Evolutionary conservation across 2,888 invertebrate genomes (phyloP), one percentile per base, ranked within the genome.

Genomic region (Apocheima hispidaria): DNA sequence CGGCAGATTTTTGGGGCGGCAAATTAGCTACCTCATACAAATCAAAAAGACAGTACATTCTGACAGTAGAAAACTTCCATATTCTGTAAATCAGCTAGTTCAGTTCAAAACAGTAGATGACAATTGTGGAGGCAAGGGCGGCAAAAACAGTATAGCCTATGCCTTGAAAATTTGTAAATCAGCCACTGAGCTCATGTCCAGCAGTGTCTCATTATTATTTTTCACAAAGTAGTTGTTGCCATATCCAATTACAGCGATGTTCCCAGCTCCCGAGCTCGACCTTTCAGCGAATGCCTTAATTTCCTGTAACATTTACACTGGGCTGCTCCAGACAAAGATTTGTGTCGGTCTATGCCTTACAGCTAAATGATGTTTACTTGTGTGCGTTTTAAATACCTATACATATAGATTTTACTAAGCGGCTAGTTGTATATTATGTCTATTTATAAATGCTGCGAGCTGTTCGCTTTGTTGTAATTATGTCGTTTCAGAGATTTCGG

Each of bases 201-300:
- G n/a, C n/a, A n/a, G n/a, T n/a, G n/a, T n/a, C 16, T 16, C 4
- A 16, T 16, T 16, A 16, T 16, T 36, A 16, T 16, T 6, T 7
- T 6, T 5, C 5, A 36, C 14, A 7, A 7, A 16, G 6, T 36
- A 7, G n/a, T 9, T 43, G 20, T 23, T 41, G 50, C 50, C 63
- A 35, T 28, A 59, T 70, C 68, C 61, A 59, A 48, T 16, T 33
- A 23, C 18, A 54, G 14, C 2, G 9, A 48, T n/a, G 14, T 57
- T 63, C 49, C 7, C n/a, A 40, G 18, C 28, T 65, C 65, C 55
- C 20, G 49, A n/a, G 36, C 69, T 68, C 73, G 76, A 72, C 76
- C 70, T 81, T 78, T 75, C 75, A 72, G 73, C 77, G 77, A 80
- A 83, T 76, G 76, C 80, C 82, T 84, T 86, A 84, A 87, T 86